Evolutionary conservation across 1,140 invertebrate genomes (phyloP), one percentile per base, ranked within the genome.

Genomic region (Drusus annulatus): DNA sequence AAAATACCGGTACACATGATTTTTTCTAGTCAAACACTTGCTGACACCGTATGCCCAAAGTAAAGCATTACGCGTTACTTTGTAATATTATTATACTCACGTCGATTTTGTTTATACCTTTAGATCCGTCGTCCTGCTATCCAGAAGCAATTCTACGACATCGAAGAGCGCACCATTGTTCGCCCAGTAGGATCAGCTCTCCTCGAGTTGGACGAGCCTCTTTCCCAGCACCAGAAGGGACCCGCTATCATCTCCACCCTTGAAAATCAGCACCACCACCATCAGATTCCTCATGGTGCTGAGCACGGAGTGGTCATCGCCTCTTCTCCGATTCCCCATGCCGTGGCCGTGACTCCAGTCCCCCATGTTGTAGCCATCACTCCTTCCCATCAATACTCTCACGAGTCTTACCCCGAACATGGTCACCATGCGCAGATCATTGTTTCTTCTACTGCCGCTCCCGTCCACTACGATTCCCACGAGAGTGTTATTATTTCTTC

Each of bases 91-190:
- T 56, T 19, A 1, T 13, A 45, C 36, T 45, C 36, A 45, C 1
- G 10, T 13, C 13, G 36, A 1, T 1, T 45, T 69, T 17, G 1
- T 77, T 65, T 56, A 65, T 77, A 13, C 36, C 17, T 36, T 78
- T 31, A 92, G 87, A 89, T 93, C 0, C 90, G 92, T 78, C 90
- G 92, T 62, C 92, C 92, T 79, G 92, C 92, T 31, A 92, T 93
- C 71, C 91, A 93, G 79, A 93, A 93, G 85, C 91, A 93, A 84
- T 93, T 93, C 86, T 93, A 92, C 84, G 92, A 93, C 81, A 92
- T 93, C 76, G 92, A 93, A 84, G 91, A 93, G 84, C 89, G 91
- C 25, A 89, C 92, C 8, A 89, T 93, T 6, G 89, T 93, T 21
- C 90, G 92, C n/a, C 92, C 92, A 2, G 92, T 91, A 2, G 92